A percentile compares a stretch with the other conserved stretches of the same genome.
These are phyloP conservation scores for Ramphastos sulfuratus DNA, from an alignment of 2,113 vertebrate genomes.

Conservation along the genomic window DNA sequence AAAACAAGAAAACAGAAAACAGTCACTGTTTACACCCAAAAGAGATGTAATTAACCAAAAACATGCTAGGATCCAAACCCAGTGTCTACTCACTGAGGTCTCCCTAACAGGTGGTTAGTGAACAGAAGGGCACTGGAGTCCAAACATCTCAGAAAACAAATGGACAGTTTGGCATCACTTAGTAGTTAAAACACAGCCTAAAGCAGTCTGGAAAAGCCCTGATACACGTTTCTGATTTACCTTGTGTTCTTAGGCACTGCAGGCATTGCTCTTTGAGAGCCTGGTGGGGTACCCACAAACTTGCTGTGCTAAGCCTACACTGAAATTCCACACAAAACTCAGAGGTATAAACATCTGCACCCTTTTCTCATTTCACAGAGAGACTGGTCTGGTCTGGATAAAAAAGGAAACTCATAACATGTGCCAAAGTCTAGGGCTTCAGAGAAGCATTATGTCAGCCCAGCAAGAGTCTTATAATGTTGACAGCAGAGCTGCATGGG, in stretches of 20 bases:
- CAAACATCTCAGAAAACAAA: not conserved
- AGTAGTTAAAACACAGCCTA: not conserved
- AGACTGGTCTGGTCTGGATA: not conserved
- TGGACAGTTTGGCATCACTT: not conserved
- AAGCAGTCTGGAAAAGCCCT: not conserved
- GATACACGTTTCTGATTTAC: not conserved
- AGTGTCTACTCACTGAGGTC: not conserved
- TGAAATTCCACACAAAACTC: not conserved
- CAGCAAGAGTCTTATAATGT: not conserved
- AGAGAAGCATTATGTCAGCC: not conserved
- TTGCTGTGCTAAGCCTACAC: not conserved
- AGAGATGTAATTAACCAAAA: not conserved
- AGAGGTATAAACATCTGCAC: accelerated
- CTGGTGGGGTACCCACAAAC: not conserved
- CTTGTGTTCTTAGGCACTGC: too few species aligned
- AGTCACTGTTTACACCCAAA: not conserved
- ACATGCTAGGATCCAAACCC: not conserved
- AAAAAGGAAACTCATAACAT: not conserved
- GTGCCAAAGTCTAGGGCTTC: not conserved
- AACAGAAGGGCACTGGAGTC: not conserved
- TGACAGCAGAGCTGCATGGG: not conserved
- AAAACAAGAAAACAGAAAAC: slow-evolving; percentile 13
- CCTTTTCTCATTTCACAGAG: not conserved
- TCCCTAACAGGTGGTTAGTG: not conserved
- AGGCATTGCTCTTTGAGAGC: not conserved